Base-by-base conservation (phyloP, 2,888 invertebrate genomes). In the Cyclophora punctaria region DNA sequence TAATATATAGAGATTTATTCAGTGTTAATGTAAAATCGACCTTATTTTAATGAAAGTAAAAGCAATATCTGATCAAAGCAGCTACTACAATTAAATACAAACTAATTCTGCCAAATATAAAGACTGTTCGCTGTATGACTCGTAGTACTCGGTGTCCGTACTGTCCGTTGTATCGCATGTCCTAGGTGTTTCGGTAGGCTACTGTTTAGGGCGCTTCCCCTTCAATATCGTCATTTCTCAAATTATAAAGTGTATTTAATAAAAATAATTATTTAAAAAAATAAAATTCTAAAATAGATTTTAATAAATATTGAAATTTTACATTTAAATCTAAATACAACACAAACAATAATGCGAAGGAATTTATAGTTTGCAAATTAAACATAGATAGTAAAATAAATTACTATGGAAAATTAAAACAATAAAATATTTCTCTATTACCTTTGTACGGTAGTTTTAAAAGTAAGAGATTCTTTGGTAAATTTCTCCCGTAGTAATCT, bases 381-480 rank as follows among this genome's bases (percentile, higher is more conserved):
- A 71, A 66, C 4, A 69, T 79, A 78, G 76, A 75, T 78, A 81
- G 74, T 63, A 53, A 37, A 68, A 66, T 68, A 64, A 77, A 79
- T 66, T 73, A 74, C 65, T 71, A 80, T 67, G 64, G 63, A 69
- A 71, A 37, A 37, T 20, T 20, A 37, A 75, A 75, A 75, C 74
- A 75, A 78, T 77, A 78, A 82, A 80, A 75, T 71, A 75, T 76
- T 75, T 80, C 78, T 75, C 78, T 80, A 81, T 78, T 80, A 80
- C 81, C 84, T 83, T 81, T 72, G 83, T 68, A 81, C 71, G 69
- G 78, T 86, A 86, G 79, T 61, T 67, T 66, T 73, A 70, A 73
- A 74, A 67, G 69, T 64, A 73, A 76, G 80, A 81, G 78, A 64
- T 63, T 72, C 77, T 81, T 83, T 83, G 73, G 73, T 75, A 74